These are phyloP conservation scores for Tenualosa thibaudeaui DNA, from an alignment of 2,797 vertebrate species.

Conservation along the genomic window DNA sequence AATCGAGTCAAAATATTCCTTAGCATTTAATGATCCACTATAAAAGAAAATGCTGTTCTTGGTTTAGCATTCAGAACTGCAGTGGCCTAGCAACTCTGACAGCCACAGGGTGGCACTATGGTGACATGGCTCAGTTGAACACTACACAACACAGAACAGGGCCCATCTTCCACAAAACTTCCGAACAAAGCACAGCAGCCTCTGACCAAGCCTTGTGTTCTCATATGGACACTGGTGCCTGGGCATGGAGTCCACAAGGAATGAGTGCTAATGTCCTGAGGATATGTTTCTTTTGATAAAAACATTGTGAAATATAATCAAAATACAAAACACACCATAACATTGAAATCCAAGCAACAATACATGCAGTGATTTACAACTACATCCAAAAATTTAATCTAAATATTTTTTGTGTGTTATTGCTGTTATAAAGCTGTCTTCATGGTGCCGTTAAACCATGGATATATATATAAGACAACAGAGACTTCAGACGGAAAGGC, in stretches of 20 bases:
- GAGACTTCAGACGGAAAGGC: neutral
- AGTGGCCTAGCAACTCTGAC: neutral
- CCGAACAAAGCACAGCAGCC: neutral
- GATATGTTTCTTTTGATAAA: neutral
- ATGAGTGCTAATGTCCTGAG: neutral
- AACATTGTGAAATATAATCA: slow-evolving; percentile 2
- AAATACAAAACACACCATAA: neutral
- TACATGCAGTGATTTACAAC: slow-evolving; percentile 3
- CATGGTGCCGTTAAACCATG: neutral
- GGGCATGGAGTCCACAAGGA: neutral
- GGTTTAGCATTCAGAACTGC: neutral
- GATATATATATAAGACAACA: slow-evolving; percentile 1
- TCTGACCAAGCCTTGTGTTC: neutral
- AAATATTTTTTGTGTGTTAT: slow-evolving; percentile 19
- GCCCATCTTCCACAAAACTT: neutral
- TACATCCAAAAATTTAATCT: slow-evolving; percentile 1
- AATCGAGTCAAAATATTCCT: slow-evolving; percentile 21
- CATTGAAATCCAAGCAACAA: neutral
- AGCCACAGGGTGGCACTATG: slow-evolving; percentile 14
- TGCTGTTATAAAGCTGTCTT: slow-evolving; percentile 17
- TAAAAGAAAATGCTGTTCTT: slow-evolving; percentile 19
- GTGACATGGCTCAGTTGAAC: neutral
- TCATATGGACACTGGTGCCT: neutral
- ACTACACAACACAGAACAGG: neutral
- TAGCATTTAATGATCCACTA: slow-evolving; percentile 3